Percentiles rank a stretch among this genome's conserved stretches.
These are phyloP conservation scores for Diploptera punctata DNA, from an alignment of 2,888 invertebrate genomes.

Conservation along the genomic window DNA sequence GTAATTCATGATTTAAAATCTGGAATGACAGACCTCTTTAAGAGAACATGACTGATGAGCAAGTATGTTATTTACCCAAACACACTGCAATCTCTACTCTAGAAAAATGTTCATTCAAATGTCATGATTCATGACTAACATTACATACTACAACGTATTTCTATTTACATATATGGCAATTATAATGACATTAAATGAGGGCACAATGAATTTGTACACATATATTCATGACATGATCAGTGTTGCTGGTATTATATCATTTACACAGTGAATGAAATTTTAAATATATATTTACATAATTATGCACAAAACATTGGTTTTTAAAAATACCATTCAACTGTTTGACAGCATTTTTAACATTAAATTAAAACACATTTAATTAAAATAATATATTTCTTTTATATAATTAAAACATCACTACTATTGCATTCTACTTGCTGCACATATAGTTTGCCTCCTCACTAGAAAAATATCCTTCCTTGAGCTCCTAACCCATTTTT, in stretches of 20 bases:
- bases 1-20: too few relatives aligned
- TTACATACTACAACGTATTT: too few relatives aligned
- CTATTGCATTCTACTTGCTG: background rate
- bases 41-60: too few relatives aligned
- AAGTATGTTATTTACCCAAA: too few relatives aligned
- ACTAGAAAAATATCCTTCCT: constrained; percentile 5
- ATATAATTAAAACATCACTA: background rate
- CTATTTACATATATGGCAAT: background rate
- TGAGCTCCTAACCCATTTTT: background rate
- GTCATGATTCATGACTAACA: too few relatives aligned
- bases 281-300: background rate
- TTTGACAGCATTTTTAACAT: background rate
- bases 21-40: too few relatives aligned
- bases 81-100: too few relatives aligned
- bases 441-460: background rate
- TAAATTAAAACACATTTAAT: background rate
- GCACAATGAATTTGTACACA: constrained; percentile 1
- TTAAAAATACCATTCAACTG: background rate
- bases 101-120: too few relatives aligned
- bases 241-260: background rate
- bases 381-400: background rate
- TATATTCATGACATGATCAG: background rate
- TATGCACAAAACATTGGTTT: background rate
- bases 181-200: background rate
- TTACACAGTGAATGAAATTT: background rate